These are phyloP conservation scores for Zygaena filipendulae DNA, from an alignment of 2,888 invertebrate species.

Conservation along the genomic window DNA sequence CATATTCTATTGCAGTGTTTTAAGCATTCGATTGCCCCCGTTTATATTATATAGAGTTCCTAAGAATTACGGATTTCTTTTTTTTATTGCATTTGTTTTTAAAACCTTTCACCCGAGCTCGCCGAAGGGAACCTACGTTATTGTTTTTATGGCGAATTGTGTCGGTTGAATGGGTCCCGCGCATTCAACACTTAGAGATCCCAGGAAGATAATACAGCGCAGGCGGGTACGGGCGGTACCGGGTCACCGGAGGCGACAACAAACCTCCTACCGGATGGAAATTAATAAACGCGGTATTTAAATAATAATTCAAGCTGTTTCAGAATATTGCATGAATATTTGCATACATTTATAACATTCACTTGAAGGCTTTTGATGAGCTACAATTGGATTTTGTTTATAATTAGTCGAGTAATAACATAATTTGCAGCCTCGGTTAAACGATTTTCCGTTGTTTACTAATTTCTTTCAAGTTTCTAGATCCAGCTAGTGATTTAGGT, in stretches of 20 bases:
- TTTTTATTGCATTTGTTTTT: conserved; percentile 45
- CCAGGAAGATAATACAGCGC: conserved; percentile 50
- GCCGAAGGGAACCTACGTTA: conserved; percentile 47
- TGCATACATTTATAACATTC: too few relatives aligned
- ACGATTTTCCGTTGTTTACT: too few relatives aligned
- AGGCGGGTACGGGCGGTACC: conserved; percentile 48
- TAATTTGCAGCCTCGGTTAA: too few relatives aligned
- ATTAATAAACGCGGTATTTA: too few relatives aligned
- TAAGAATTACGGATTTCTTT: conserved; percentile 48
- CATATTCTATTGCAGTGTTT: conserved; percentile 63
- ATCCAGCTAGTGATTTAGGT: too few relatives aligned
- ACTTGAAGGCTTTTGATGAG: too few relatives aligned
- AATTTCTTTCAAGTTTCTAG: too few relatives aligned
- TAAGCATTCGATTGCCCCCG: conserved; percentile 66
- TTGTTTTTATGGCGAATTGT: conserved; percentile 63
- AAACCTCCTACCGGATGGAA: conserved; percentile 55
- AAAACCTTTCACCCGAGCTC: conserved; percentile 49
- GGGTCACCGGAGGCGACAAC: conserved; percentile 42
- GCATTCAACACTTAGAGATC: conserved; percentile 51
- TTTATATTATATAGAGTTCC: conserved; percentile 60
- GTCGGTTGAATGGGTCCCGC: conserved; percentile 49
- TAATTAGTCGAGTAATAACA: too few relatives aligned
- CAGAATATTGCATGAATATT: too few relatives aligned
- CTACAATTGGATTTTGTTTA: too few relatives aligned
- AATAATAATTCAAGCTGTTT: too few relatives aligned